Percentiles rank a stretch among this genome's conserved stretches.
Conservation (phyloP, 2,113 vertebrate genomes). For the Ceuthmochares aereus region DNA sequence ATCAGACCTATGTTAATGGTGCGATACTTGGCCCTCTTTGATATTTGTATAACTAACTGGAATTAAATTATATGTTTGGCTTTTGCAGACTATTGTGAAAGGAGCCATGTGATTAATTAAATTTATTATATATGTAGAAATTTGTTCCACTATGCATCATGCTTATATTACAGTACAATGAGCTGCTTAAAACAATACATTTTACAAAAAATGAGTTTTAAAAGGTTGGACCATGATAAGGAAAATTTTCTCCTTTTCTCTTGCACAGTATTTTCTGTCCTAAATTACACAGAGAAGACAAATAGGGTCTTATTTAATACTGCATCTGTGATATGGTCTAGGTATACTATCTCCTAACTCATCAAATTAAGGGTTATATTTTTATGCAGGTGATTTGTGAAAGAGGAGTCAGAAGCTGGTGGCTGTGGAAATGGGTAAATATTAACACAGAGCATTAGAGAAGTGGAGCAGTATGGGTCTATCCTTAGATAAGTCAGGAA, state of each 20-base stretch:
- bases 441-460: background rate
- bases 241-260: background rate
- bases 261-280: background rate
- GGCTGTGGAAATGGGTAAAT: background rate
- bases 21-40: background rate
- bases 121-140: background rate
- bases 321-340: background rate
- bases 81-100: background rate
- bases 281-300: background rate
- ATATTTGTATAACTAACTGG: background rate
- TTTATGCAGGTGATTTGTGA: background rate
- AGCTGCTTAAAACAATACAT: background rate
- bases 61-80: background rate
- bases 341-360: background rate
- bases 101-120: background rate
- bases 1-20: background rate
- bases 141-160: background rate
- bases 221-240: background rate
- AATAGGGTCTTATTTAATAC: background rate
- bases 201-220: background rate
- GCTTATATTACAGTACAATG: background rate
- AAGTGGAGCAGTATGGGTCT: background rate
- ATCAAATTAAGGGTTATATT: background rate
- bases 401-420: background rate
- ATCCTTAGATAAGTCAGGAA: background rate